Percentiles rank a stretch among this genome's conserved stretches.
Conservation (phyloP, 2,113 vertebrate genomes). For the Eupsittula cactorum region DNA sequence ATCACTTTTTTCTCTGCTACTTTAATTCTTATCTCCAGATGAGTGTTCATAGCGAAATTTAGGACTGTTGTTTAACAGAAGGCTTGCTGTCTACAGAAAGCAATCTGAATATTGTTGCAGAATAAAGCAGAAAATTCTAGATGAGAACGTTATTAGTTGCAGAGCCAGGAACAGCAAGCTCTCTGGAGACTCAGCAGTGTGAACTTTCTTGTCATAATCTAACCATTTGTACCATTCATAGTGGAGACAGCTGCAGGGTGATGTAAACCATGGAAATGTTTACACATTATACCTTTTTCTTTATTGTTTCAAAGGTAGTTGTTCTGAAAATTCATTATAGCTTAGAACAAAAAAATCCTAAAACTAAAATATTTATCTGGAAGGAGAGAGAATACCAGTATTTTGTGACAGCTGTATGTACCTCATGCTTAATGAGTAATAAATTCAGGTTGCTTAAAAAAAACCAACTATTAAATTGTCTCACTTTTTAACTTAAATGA, state of each 20-base stretch:
- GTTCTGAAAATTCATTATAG: background rate
- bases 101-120: background rate
- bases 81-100: background rate
- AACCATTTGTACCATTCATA: background rate
- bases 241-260: background rate
- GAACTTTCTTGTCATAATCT: background rate
- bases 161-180: background rate
- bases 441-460: background rate
- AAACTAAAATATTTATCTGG: background rate
- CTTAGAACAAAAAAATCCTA: background rate
- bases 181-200: background rate
- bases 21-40: background rate
- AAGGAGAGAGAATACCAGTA: background rate
- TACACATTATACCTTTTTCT: background rate
- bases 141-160: background rate
- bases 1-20: background rate
- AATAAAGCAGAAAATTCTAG: background rate
- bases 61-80: background rate
- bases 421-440: background rate
- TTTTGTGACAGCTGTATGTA: background rate
- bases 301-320: background rate
- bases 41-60: background rate
- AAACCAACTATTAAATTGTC: rapidly evolving
- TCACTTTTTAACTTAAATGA: background rate
- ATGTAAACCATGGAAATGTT: background rate